These are phyloP conservation scores for Papilio helenus DNA, from an alignment of 1,140 invertebrate genomes.

Conservation along the genomic window DNA sequence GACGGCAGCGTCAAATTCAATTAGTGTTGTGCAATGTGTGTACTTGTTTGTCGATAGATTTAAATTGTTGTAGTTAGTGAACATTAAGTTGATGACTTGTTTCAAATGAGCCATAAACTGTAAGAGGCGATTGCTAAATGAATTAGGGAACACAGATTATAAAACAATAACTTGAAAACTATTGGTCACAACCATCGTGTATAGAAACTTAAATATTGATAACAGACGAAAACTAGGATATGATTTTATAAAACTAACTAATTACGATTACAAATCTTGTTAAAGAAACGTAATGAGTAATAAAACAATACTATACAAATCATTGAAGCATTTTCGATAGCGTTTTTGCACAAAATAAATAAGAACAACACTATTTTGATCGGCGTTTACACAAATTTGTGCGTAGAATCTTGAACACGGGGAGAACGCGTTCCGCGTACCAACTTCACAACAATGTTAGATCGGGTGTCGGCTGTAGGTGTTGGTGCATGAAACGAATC, in stretches of 20 bases:
- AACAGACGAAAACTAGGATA: too few species aligned
- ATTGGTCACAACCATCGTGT: too few species aligned
- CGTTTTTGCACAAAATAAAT: background rate
- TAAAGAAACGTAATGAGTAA: too few species aligned
- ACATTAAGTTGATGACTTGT: background rate
- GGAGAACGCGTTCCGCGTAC: constrained; percentile 1
- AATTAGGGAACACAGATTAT: background rate
- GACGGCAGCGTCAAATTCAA: constrained; percentile 31
- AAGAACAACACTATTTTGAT: constrained; percentile 8
- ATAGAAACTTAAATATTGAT: too few species aligned
- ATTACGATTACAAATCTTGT: too few species aligned
- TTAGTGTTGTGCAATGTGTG: constrained; percentile 20
- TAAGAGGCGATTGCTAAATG: background rate
- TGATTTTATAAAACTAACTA: too few species aligned
- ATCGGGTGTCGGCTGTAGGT: constrained; percentile 2
- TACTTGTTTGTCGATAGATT: background rate
- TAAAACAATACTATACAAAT: too few species aligned
- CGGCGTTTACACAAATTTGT: constrained; percentile 16
- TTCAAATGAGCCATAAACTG: background rate
- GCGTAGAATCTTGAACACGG: constrained; percentile 3
- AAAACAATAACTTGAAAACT: too few species aligned
- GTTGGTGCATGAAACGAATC: constrained; percentile 20
- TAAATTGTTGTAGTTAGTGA: background rate
- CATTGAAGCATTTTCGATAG: too few species aligned
- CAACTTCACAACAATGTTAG: constrained; percentile 20